Base-by-base conservation (phyloP, 1,140 invertebrate genomes). In the Antheraea pernyi region DNA sequence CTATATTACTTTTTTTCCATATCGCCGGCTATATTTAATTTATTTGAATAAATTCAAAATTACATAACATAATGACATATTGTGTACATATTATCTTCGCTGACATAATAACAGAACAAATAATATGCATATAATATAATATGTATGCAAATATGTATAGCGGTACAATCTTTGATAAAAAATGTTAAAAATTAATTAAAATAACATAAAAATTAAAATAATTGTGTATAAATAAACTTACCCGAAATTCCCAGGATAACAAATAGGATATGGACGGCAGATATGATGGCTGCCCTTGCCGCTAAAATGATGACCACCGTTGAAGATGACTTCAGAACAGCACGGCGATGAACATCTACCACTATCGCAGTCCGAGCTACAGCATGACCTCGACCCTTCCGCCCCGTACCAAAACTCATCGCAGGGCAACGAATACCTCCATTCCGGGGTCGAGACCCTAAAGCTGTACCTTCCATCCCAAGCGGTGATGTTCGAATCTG, bases 301-400 rank as follows among this genome's bases (percentile, higher is more conserved):
- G 67, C 87, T 86, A 65, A 89, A 88, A 72, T 92, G 92, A 69
- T 91, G 89, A 5, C 91, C 91, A 19, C 91, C 92, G 64, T 93
- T 93, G 83, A 93, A 92, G 66, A 93, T 92, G 68, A 90, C 90
- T 65, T 93, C 92, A 7, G 89, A 92, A 69, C 92, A 93, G 76
- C 91, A 93, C 3, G 90, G 84, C 0, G 91, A 93, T 7, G 89
- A 91, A 68, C 85, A 93, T 36, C 91, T 74, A 2, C 91, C 91
- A 65, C 89, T 91, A 67, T 92, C 91, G 22, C 85, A 89, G 63
- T 84, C 85, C 19, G 85, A 83, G 59, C 78, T 77, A 60, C 82
- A 89, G 61, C 75, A 89, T 7, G 83, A 85, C 60, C 81, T 70
- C 0, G 86, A 81, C 8, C 72, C 78, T 30, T 88, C 86, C n/a